Base-by-base conservation (phyloP, 2,888 invertebrate genomes). In the Dendrolimus houi region DNA sequence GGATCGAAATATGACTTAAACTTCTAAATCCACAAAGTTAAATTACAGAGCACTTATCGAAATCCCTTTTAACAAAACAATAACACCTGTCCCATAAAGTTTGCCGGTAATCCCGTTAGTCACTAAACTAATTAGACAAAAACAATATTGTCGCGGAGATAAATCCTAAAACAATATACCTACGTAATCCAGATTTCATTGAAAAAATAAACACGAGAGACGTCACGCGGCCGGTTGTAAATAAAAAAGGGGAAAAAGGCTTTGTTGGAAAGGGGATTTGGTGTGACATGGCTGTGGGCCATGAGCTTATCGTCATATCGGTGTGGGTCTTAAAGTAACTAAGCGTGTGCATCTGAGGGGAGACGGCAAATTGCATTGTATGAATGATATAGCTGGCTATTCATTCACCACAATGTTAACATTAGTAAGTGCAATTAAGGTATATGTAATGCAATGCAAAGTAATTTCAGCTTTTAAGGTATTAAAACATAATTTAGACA, bases 231-330 rank as follows among this genome's bases (percentile, higher is more conserved):
- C 55, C 52, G 40, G 55, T 41, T 73, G 70, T 72, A 72, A 80
- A 82, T 74, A 77, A 79, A 79, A 78, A 79, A 76, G 71, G 70
- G 71, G 74, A 70, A 79, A 78, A 72, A 71, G 72, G 70, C 72
- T 74, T 75, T 74, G 72, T 77, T 71, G 71, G 73, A 65, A 70
- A 72, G 74, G 70, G 85, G 83, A 82, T 83, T 85, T 79, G 64
- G 67, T 66, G 74, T 80, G 80, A 81, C 83, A 78, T 66, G 74
- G 65, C 72, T 67, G 70, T 65, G 72, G 72, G 76, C 70, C 64
- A 68, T 55, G 66, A 54, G 78, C 73, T 83, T 83, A 83, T 79
- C 79, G 69, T 74, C 72, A 70, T 74, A 80, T 78, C 75, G 77
- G 71, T 64, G 63, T 68, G 74, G 71, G 73, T 72, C 47, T 47